phyloP scores from a whole-genome alignment of 2,797 vertebrate species.

The Falco columbarius region DNA sequence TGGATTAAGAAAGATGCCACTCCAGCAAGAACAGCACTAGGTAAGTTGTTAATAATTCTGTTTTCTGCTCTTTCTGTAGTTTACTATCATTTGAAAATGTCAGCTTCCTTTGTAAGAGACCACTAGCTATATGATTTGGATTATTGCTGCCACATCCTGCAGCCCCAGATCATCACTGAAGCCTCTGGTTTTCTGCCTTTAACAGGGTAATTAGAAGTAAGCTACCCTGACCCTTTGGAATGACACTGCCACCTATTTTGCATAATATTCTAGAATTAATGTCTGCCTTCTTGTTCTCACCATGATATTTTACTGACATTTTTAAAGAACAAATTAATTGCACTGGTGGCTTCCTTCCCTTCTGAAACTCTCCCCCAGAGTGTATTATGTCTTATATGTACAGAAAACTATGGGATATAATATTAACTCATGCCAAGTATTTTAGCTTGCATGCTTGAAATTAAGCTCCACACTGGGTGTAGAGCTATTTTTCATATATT shows the following conservation, averaged over 20 bases:
- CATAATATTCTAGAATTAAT: conserved; percentile 16
- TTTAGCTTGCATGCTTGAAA: neutral
- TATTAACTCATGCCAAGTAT: neutral
- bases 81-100: neutral
- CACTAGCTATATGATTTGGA: neutral
- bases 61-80: neutral
- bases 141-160: neutral
- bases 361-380: neutral
- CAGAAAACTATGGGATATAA: neutral
- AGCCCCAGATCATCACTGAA: neutral
- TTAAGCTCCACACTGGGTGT: neutral
- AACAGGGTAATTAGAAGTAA: conserved; percentile 2
- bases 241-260: neutral
- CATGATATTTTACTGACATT: conserved; percentile 23
- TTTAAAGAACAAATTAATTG: conserved; percentile 16
- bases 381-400: neutral
- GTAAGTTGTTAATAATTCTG: conserved; percentile 72
- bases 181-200: neutral
- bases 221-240: neutral
- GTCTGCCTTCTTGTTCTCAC: neutral
- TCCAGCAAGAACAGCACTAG: conserved; percentile 93
- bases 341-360: neutral
- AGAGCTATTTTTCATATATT: neutral
- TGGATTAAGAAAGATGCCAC: conserved; percentile 99
- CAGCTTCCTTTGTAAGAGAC: neutral